Evolutionary conservation across 2,113 vertebrate genomes (phyloP), one percentile per base, ranked within the genome.

Genomic region (Menura novaehollandiae): DNA sequence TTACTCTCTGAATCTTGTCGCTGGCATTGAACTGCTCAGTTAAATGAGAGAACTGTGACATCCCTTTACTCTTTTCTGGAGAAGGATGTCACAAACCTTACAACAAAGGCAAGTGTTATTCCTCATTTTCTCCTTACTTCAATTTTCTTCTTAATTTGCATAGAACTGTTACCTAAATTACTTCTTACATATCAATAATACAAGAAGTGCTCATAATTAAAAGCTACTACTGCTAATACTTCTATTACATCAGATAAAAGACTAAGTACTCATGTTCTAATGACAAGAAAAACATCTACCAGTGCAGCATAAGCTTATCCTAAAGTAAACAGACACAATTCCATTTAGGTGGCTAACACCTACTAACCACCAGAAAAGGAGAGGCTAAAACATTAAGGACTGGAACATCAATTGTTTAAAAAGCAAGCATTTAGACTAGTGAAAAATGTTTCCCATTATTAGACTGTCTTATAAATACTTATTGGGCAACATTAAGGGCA

Each of bases 391-490:
- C 43, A 55, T 56, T 73, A 66, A 44, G 28, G 23, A 51, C 0
- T 66, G 18, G 16, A 78, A 71, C 27, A 33, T 15, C 56, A 85
- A 6, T 35, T 76, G 52, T 76, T 92, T 78, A 51, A 79, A 80
- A 94, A 86, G 9, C 37, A 75, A 89, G 28, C 21, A 51, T 90
- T 75, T 81, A 51, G 14, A 71, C 64, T 67, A 53, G 83, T 35
- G 72, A 94, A 86, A 85, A 89, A 94, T 74, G 51, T 41, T 96
- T 78, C 63, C 64, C 32, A 6, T 88, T 75, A 85, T 85, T 84
- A 87, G 44, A 44, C 32, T 67, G 32, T 44, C 74, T 69, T 80
- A 58, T 55, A 86, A 95, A 91, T 68, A 75, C 62, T 89, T 60
- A 37, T 6, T 81, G 49, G 69, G 67, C 60, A 83, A 63, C 85